Percentiles rank a stretch among this genome's conserved stretches.
Conservation (phyloP, 2,113 vertebrate genomes). For the Hippocampus zosterae region DNA sequence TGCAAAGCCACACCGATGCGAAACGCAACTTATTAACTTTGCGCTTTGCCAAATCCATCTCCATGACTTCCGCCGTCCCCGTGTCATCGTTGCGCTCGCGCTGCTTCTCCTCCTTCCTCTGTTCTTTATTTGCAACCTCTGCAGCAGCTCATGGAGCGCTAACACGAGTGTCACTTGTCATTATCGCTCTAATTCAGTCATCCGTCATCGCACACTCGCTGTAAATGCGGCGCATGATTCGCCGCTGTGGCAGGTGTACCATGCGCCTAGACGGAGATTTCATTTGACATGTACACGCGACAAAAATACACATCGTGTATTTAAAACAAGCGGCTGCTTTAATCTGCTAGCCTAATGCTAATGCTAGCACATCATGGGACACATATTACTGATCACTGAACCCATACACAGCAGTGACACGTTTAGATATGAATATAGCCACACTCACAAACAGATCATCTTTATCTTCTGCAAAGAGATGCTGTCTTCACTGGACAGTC, state of each 20-base stretch:
- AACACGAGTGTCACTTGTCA: conserved; percentile 83
- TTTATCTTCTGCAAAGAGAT: no score
- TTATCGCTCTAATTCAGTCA: conserved; percentile 81
- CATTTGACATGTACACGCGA: conserved; percentile 73
- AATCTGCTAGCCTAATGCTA: no score
- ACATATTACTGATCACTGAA: no score
- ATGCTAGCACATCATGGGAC: no score
- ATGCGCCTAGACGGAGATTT: conserved; percentile 72
- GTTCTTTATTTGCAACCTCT: conserved; percentile 73
- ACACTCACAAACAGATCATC: no score
- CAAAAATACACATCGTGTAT: no score
- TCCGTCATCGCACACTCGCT: conserved; percentile 76
- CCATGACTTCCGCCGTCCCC: conserved; percentile 59
- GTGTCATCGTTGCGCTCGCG: conserved; percentile 22
- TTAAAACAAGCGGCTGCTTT: no score
- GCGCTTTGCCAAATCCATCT: conserved; percentile 54
- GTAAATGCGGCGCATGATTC: conserved; percentile 70
- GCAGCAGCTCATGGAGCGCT: conserved; percentile 72
- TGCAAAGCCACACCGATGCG: conserved; percentile 28
- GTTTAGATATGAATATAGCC: no score
- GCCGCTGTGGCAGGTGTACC: conserved; percentile 74
- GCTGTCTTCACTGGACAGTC: no score
- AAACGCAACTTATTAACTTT: conserved; percentile 58
- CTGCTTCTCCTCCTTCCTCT: conserved; percentile 27
- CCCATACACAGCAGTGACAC: no score